Percentiles rank a stretch among this genome's conserved stretches.
Evolutionary conservation across 1,140 invertebrate genomes (phyloP).

Genomic region (Heliconius himera): DNA sequence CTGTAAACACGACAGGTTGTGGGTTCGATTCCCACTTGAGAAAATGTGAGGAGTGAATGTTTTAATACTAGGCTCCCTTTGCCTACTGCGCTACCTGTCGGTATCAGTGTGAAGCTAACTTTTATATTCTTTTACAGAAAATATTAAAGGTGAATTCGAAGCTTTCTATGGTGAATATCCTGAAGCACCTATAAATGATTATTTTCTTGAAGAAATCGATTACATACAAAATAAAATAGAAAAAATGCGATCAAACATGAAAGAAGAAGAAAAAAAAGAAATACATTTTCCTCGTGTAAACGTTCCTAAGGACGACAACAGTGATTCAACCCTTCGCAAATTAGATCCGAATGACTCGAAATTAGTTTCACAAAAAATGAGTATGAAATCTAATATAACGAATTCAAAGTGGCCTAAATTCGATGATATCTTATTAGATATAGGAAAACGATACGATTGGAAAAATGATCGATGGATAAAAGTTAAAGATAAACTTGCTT

Average conservation of each 20-base stretch:
- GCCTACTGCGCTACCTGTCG: too few species aligned
- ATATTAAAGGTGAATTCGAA: conserved; percentile 59
- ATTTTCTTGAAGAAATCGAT: conserved; percentile 39
- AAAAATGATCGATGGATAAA: conserved; percentile 77
- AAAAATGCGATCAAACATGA: conserved; percentile 11
- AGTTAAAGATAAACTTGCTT: conserved; percentile 50
- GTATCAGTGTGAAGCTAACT: too few species aligned
- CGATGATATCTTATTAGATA: conserved; percentile 65
- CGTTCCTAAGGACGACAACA: conserved; percentile 11
- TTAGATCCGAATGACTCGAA: not conserved
- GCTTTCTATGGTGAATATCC: conserved; percentile 59
- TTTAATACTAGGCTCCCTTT: too few species aligned
- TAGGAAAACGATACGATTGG: conserved; percentile 75
- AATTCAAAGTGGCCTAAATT: conserved; percentile 66
- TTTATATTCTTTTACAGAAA: conserved; percentile 54
- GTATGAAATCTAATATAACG: not conserved
- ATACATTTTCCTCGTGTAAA: conserved; percentile 1
- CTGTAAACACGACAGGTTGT: too few species aligned
- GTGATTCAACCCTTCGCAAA: not conserved
- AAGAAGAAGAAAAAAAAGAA: conserved; percentile 13
- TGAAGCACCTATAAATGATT: conserved; percentile 41
- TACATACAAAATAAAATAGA: conserved; percentile 33
- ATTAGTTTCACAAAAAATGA: not conserved
- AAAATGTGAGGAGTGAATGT: too few species aligned
- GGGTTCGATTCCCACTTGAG: too few species aligned